Conservation (phyloP, 2,797 vertebrate genomes). For the Etheostoma nigrum region DNA sequence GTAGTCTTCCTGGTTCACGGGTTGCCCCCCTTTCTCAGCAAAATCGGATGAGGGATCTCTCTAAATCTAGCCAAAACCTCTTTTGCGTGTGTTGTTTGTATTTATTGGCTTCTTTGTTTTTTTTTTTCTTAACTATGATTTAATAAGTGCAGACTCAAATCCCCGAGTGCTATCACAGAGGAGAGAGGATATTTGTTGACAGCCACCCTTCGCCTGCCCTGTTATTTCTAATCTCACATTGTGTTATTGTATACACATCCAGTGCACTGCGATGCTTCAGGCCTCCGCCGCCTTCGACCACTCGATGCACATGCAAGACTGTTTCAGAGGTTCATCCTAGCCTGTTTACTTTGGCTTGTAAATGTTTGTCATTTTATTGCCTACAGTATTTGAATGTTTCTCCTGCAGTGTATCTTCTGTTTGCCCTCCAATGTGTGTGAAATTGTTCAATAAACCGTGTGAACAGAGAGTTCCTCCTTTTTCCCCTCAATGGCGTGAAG, state of each 20-base stretch:
- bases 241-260: conserved; percentile 61
- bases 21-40: conserved; percentile 44
- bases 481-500: background rate
- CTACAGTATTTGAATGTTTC: conserved; percentile 63
- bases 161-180: conserved; percentile 39
- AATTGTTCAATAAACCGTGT: conserved; percentile 83
- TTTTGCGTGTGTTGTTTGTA: conserved; percentile 35
- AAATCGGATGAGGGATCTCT: conserved; percentile 37
- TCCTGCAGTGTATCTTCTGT: conserved; percentile 78
- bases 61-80: conserved; percentile 27
- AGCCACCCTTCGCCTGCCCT: conserved; percentile 34
- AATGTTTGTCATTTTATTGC: conserved; percentile 73
- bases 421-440: conserved; percentile 80
- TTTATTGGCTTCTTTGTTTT: conserved; percentile 17
- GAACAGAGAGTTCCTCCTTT: conserved; percentile 56
- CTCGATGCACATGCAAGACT: conserved; percentile 55
- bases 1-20: conserved; percentile 74
- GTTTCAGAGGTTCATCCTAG: conserved; percentile 57
- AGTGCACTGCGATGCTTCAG: conserved; percentile 66
- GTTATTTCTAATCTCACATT: conserved; percentile 54
- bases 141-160: conserved; percentile 36
- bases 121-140: conserved; percentile 18
- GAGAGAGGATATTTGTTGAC: conserved; percentile 40
- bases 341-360: conserved; percentile 73
- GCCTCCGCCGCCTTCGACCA: conserved; percentile 28